phyloP scores from a whole-genome alignment of 2,797 vertebrate genomes.

The Threskiornis aethiopicus region DNA sequence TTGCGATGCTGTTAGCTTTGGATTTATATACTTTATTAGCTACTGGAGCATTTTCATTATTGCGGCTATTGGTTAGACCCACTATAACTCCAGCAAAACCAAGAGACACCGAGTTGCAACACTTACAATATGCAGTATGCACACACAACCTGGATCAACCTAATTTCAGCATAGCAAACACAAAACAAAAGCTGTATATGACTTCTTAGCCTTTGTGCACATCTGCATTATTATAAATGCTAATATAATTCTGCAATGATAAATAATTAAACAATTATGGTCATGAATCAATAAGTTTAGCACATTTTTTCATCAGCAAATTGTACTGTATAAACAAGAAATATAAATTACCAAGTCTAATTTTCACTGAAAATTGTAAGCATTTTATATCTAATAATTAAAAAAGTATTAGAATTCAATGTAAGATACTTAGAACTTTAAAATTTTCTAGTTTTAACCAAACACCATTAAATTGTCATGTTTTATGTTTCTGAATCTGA shows the following conservation, averaged over 20 bases:
- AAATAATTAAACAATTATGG: conserved; percentile 99
- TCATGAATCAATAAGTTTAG: conserved; percentile 99
- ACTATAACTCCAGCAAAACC: conserved; percentile 11
- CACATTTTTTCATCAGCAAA: conserved; percentile 99
- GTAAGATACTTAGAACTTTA: conserved; percentile 75
- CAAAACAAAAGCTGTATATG: conserved; percentile 90
- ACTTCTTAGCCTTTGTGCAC: conserved; percentile 87
- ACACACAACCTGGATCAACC: conserved; percentile 62
- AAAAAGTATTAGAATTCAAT: conserved; percentile 83
- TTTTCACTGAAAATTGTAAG: conserved; percentile 86
- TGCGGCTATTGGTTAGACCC: not conserved
- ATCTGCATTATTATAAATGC: conserved; percentile 98
- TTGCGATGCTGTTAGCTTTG: not conserved
- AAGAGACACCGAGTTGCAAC: not conserved
- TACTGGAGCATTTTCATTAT: not conserved
- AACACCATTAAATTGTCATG: conserved; percentile 77
- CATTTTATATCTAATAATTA: conserved; percentile 84
- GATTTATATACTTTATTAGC: conserved; percentile 36
- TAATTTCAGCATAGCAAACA: conserved; percentile 62
- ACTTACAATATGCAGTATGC: conserved; percentile 30
- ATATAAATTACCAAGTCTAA: conserved; percentile 99
- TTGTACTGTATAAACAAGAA: conserved; percentile 99
- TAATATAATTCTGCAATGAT: conserved; percentile 99
- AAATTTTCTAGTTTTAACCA: conserved; percentile 73
- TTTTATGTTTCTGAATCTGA: conserved; percentile 81